Evolutionary conservation across 2,888 invertebrate species (phyloP), one percentile per base, ranked within the genome.

Genomic region (Nebria brevicollis): DNA sequence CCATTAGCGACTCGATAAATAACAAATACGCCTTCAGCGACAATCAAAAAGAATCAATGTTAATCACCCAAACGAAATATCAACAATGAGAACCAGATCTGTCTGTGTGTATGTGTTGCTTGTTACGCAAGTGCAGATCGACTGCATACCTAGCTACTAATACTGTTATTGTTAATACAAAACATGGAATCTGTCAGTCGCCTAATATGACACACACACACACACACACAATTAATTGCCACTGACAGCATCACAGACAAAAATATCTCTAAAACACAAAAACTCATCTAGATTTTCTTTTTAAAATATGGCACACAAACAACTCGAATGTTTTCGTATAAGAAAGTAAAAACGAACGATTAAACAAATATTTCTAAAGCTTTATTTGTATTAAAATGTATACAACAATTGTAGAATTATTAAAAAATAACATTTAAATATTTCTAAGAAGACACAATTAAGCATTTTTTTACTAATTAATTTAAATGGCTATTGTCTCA

Each of bases 31-130:
- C 73, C 73, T 41, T 73, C 73, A 73, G 73, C 73, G 73, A 73
- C 73, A 73, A 73, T 73, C 73, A 73, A 13, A 34, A 41, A 73
- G 73, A 73, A 42, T 73, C 73, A 73, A 73, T 34, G 73, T 73
- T 73, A 73, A 73, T 73, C 73, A 73, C 15, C 73, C 42, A 54
- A 73, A 41, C 73, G 43, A 73, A 73, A 73, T 73, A 73, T 73
- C 73, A 73, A 73, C 73, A 73, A 73, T 73, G 43, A 41, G n/a
- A 73, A 68, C 26, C 68, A 20, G 8, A 54, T 54, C 8, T 54
- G 13, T 54, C 2, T 54, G 10, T 43, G 10, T 43, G 10, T 43
- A 43, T 43, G 10, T 43, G 10, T 43, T 8, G 6, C 54, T 54
- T 54, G 54, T 54, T 54, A 54, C 54, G 54, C 54, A 54, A 54